Evolutionary conservation across 2,888 invertebrate species (phyloP), one percentile per base, ranked within the genome.

Genomic region (Eurytoma californica): DNA sequence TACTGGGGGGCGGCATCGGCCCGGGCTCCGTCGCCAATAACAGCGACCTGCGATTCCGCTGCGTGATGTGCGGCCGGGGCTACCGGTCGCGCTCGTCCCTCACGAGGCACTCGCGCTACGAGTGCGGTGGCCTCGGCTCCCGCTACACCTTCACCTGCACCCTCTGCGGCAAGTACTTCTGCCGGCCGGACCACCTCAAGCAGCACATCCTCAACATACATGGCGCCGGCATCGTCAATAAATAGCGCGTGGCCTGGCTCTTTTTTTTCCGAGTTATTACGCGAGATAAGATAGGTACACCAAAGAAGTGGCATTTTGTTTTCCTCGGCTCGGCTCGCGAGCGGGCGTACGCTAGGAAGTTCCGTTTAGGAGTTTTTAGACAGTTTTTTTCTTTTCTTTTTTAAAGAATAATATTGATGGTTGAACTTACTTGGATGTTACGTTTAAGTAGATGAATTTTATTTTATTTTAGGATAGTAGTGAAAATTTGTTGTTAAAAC

Each of bases 121-220:
- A 90, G 83, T 90, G 90, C 84, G 89, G 90, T 61, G 88, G 89
- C 70, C 88, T 90, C 68, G 90, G 90, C 39, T 89, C 90, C 72
- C 85, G 90, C 76, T 90, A 90, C 85, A 90, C 89, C 85, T 90
- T 90, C 87, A 89, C 90, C 85, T 90, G 90, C 82, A 89, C 89
- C 51, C 86, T 90, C 28, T 90, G 90, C 82, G 89, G 90, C 81
- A 90, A 90, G 83, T 88, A 88, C 86, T 91, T 91, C 86, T 90
- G 90, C 82, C 87, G 90, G 53, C 90, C 90, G 76, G 90, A 90
- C 83, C 90, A 91, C 79, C 89, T 91, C 73, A 91, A 91, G 84
- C 91, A 91, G 84, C 91, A 91, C 83, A 90, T 90, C 73, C 88
- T 91, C 83, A 89, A 90, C 86, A 90, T 90, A 83, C 90, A 91